Evolutionary conservation across 1,140 invertebrate species (phyloP), one percentile per base, ranked within the genome.

Genomic region (Holcopasites calliopsidis): DNA sequence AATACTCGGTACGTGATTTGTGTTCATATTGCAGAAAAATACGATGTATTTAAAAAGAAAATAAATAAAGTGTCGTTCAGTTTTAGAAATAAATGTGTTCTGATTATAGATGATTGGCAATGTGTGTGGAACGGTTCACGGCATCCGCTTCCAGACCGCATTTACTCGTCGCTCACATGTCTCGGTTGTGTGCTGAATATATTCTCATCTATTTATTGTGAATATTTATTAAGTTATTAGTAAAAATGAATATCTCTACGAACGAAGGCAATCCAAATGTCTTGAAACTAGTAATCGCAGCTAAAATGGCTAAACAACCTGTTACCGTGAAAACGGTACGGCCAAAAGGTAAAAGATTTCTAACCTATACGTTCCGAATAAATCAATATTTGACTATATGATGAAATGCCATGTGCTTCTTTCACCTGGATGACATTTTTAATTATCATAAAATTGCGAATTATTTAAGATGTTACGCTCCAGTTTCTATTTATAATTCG

Each of bases 221-320:
- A 76, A 79, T 88, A 88, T 90, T 90, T 91, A 90, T 89, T 90
- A 80, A 87, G 60, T 86, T 79, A 82, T 86, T 84, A 73, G 23
- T 49, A 68, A 92, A 88, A 89, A 95, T 95, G 94, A 94, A 93
- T 75, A 92, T 95, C 62, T 93, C 92, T 74, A 94, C 94, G 44
- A 95, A 96, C 85, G 92, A 94, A 80, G 94, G 93, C 78, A 96
- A 96, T 92, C 94, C 95, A 7, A 93, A 94, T 33, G 93, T 94
- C 5, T 89, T 96, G 68, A 96, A 96, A 86, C 80, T 96, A 70
- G 81, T 95, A 23, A 92, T 96, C 75, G 94, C 94, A 55, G 93
- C 93, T 1, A 95, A 95, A 85, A 91, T 95, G 80, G 91, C 92
- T 0, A 91, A 93, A 76, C 91, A 93, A 81, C 85, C 92, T 71